phyloP scores from a whole-genome alignment of 2,797 vertebrate genomes.

The Aselliscus stoliczkanus region DNA sequence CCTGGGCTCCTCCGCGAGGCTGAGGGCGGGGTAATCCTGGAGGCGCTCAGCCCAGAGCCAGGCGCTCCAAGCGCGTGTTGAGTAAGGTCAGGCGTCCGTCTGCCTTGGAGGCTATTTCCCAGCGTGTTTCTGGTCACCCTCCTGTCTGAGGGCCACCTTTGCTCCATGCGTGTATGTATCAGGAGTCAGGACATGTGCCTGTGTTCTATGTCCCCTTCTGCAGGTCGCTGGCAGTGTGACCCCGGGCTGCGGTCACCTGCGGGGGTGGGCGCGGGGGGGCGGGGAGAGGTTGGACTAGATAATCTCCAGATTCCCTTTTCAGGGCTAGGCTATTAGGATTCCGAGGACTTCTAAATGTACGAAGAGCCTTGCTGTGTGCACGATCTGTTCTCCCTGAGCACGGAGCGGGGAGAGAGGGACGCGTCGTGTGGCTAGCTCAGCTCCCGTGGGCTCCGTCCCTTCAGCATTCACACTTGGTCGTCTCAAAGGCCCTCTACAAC shows the following conservation, averaged over 20 bases:
- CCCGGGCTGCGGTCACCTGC: too few relatives aligned
- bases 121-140: neutral
- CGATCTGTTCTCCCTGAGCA: neutral
- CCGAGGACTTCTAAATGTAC: neutral
- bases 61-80: accelerated
- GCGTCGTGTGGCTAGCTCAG: neutral
- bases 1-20: neutral
- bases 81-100: neutral
- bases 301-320: neutral
- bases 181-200: neutral
- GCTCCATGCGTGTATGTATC: neutral
- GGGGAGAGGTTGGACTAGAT: neutral
- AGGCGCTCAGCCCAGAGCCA: neutral
- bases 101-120: neutral
- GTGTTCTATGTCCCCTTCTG: neutral
- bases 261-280: neutral
- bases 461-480: neutral
- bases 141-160: neutral
- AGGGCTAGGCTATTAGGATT: neutral
- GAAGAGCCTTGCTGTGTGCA: too few relatives aligned
- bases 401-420: neutral
- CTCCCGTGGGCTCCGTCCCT: neutral
- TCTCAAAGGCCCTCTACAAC: neutral
- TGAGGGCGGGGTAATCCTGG: neutral
- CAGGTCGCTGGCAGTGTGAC: neutral